These are phyloP conservation scores for Neotoma lepida DNA, from an alignment of 2,113 vertebrate genomes.

Conservation along the genomic window DNA sequence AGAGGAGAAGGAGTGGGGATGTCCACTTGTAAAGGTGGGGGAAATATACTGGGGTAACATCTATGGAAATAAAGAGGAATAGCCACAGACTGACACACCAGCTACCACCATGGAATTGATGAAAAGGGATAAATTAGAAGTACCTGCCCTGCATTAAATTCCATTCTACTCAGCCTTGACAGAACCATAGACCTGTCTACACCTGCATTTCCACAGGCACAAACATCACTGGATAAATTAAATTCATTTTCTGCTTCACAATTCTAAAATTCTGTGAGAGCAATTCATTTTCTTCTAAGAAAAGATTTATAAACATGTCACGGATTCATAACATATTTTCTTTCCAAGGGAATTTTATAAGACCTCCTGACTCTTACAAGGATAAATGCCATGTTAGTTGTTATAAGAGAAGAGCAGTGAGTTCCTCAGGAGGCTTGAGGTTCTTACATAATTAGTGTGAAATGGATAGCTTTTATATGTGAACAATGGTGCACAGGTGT, in stretches of 20 bases:
- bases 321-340: conserved; percentile 35
- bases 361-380: conserved; percentile 20
- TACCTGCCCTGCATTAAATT: background rate
- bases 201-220: background rate
- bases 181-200: background rate
- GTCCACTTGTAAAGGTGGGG: background rate
- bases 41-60: background rate
- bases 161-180: background rate
- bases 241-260: background rate
- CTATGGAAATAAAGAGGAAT: background rate
- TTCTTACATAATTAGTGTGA: conserved; percentile 54
- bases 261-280: conserved; percentile 12
- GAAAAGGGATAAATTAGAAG: background rate
- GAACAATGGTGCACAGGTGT: background rate
- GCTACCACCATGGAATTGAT: background rate
- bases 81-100: no score
- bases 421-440: conserved; percentile 17
- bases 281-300: conserved; percentile 11
- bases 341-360: conserved; percentile 47
- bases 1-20: background rate
- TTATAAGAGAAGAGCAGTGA: conserved; percentile 54
- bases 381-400: conserved; percentile 48
- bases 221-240: background rate
- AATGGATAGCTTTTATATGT: conserved; percentile 19
- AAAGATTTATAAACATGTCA: conserved; percentile 58